Evolutionary conservation across 2,113 vertebrate genomes (phyloP).

Genomic region (Pygoscelis adeliae): DNA sequence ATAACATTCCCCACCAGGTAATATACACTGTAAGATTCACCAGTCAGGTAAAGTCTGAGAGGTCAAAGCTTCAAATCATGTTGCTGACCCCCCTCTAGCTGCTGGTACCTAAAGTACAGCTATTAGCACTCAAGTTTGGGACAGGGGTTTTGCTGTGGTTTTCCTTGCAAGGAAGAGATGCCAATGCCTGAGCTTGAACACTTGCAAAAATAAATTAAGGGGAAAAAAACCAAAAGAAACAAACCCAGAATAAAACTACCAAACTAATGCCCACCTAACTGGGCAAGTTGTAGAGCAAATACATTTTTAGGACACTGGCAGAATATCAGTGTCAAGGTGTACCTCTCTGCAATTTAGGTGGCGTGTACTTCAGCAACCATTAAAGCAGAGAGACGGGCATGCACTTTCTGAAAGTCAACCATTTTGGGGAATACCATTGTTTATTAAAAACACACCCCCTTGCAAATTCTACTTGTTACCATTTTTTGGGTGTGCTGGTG

Average conservation of each 20-base stretch:
- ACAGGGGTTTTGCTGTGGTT: neutral
- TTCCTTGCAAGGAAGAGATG: neutral
- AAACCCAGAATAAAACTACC: neutral
- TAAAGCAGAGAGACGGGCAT: neutral
- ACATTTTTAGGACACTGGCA: neutral
- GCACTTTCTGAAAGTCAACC: neutral
- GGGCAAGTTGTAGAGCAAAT: neutral
- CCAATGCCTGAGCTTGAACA: neutral
- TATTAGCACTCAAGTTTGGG: neutral
- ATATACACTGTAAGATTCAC: neutral
- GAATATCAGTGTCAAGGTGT: neutral
- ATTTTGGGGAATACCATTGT: neutral
- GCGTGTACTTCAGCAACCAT: neutral
- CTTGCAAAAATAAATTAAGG: neutral
- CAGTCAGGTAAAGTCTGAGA: neutral
- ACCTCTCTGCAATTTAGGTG: neutral
- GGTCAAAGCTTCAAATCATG: neutral
- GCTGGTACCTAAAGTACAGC: neutral
- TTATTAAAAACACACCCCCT: neutral
- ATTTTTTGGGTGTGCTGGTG: neutral
- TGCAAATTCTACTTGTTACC: neutral
- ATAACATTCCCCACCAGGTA: neutral
- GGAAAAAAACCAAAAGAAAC: neutral
- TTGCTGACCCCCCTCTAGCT: neutral
- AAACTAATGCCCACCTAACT: neutral